Percentiles rank a stretch among this genome's conserved stretches.
Evolutionary conservation across 2,113 vertebrate species (phyloP).

Genomic region (Tragelaphus buxtoni): DNA sequence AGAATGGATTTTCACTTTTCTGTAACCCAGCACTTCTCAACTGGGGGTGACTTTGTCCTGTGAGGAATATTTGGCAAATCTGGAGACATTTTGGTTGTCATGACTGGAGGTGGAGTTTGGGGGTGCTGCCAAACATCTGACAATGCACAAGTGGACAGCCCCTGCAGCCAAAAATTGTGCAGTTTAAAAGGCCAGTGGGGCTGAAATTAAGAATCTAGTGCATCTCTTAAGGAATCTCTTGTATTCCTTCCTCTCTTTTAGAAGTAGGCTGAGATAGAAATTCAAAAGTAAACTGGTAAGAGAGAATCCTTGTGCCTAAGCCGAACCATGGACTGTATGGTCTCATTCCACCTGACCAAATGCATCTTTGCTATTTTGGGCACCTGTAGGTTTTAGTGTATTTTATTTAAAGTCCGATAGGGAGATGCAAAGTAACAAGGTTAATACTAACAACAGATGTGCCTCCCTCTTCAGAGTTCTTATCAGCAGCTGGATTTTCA

Average conservation of each 20-base stretch:
- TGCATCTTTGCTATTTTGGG: neutral
- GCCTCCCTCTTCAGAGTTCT: neutral
- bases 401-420: neutral
- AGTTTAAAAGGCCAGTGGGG: neutral
- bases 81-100: neutral
- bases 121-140: neutral
- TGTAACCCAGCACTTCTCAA: neutral
- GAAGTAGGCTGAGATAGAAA: neutral
- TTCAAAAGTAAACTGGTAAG: neutral
- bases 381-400: neutral
- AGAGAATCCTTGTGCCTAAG: neutral
- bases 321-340: neutral
- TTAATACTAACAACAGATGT: neutral
- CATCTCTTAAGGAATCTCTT: neutral
- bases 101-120: neutral
- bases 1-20: neutral
- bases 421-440: neutral
- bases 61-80: neutral
- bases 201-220: neutral
- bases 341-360: neutral
- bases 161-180: neutral
- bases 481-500: conserved; percentile 14
- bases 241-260: neutral
- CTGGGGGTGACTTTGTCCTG: neutral
- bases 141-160: neutral